phyloP scores from a whole-genome alignment of 2,888 invertebrate genomes.

The Lacanobia oleracea region DNA sequence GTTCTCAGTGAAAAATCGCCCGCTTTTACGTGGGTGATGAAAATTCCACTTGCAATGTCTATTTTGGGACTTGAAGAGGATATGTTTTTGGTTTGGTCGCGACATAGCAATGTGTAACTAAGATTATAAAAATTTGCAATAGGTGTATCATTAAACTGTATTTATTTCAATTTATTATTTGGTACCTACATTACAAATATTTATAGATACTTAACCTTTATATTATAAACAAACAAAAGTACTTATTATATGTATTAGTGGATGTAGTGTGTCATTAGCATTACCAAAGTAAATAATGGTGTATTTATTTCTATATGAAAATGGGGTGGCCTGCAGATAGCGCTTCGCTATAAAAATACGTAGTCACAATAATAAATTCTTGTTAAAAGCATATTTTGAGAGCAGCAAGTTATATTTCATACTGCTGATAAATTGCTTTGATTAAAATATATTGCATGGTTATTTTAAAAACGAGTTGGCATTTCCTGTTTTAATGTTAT shows the following conservation, averaged over 20 bases:
- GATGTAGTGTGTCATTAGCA: not conserved
- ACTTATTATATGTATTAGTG: too few relatives aligned
- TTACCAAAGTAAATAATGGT: not conserved
- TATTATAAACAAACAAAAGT: too few relatives aligned
- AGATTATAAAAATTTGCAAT: not conserved
- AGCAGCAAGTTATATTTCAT: not conserved
- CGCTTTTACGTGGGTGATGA: too few relatives aligned
- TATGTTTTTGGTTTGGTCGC: not conserved
- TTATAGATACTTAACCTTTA: too few relatives aligned
- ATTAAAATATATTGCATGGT: slow-evolving; percentile 2
- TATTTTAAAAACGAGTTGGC: not conserved
- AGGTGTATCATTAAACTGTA: too few relatives aligned
- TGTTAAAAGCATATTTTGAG: not conserved
- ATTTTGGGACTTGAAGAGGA: not conserved
- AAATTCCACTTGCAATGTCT: not conserved
- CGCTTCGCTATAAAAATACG: not conserved
- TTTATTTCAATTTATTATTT: too few relatives aligned
- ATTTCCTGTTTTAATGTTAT: not conserved
- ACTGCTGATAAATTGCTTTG: not conserved
- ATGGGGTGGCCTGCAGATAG: not conserved
- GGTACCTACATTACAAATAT: too few relatives aligned
- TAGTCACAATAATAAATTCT: not conserved
- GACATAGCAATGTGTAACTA: not conserved
- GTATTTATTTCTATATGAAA: not conserved
- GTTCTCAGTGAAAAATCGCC: not conserved